phyloP scores from a whole-genome alignment of 1,140 invertebrate species.

The Megathymus violae region DNA sequence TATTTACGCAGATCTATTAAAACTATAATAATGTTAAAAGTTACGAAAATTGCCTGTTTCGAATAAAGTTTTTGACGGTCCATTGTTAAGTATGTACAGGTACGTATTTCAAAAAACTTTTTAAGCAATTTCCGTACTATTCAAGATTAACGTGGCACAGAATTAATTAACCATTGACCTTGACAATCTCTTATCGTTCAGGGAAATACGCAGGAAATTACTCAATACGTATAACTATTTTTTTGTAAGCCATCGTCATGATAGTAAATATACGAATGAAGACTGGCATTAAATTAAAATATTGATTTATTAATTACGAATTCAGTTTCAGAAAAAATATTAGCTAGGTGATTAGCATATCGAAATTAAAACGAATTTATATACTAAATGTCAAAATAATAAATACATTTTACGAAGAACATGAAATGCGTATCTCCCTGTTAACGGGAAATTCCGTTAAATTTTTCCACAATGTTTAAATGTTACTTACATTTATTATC shows the following conservation, averaged over 20 bases:
- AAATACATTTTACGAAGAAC: no score
- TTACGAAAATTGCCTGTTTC: slow-evolving; percentile 2
- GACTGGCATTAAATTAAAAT: no score
- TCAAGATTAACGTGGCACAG: slow-evolving; percentile 49
- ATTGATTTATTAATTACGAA: no score
- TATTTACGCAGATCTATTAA: no score
- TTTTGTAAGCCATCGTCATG: slow-evolving; percentile 23
- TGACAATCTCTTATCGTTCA: slow-evolving; percentile 66
- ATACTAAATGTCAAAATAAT: no score
- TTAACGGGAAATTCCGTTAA: slow-evolving; percentile 42
- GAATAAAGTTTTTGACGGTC: slow-evolving; percentile 19
- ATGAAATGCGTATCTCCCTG: no score
- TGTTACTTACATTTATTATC: slow-evolving; percentile 46
- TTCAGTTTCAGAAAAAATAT: no score
- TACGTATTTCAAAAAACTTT: slow-evolving; percentile 45
- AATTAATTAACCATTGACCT: slow-evolving; percentile 59
- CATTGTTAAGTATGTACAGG: slow-evolving; percentile 26
- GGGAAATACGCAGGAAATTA: slow-evolving; percentile 61
- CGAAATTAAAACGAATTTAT: no score
- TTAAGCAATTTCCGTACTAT: slow-evolving; percentile 52
- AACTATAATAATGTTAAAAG: neutral
- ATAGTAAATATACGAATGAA: neutral
- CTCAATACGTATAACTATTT: slow-evolving; percentile 45
- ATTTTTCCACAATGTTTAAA: slow-evolving; percentile 46
- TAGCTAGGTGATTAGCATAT: no score